Evolutionary conservation across 2,797 vertebrate genomes (phyloP), one percentile per base, ranked within the genome.

Genomic region (Clarias fuscus): DNA sequence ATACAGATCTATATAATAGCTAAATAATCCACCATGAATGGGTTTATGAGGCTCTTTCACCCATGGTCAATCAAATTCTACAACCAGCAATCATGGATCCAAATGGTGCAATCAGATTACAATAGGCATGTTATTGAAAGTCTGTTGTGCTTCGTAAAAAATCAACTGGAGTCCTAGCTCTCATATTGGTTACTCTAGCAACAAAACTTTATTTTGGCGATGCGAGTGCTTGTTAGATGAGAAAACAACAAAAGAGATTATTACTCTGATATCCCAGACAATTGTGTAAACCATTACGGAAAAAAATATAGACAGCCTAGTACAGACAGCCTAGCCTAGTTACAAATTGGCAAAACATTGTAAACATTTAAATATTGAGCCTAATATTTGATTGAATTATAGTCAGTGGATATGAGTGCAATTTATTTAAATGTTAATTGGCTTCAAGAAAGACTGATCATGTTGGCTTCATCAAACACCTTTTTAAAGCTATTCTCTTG

Each of bases 21-120:
- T 85, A 81, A 62, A 84, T 85, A 53, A 86, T 33, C 72, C 56
- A 78, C 80, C 80, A 71, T 83, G 79, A 90, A 84, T 59, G 13
- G 58, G 53, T 84, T 80, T 87, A 85, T 72, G 53, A 85, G 78
- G 84, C 81, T 88, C 83, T 85, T 90, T 43, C 78, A 79, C 56
- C 84, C 40, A 22, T 86, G 84, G 59, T 62, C n/a, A 81, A 73
- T 86, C 82, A 83, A 88, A 89, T 86, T 89, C 79, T 68, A 70
- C 78, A 88, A 48, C 18, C 37, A 86, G 73, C 86, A 64, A 78
- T 59, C 71, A 40, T 48, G 68, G 30, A 71, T 77, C 82, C 79
- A 58, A 83, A 65, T 84, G 67, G 85, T 40, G 72, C 82, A 85
- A 89, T 62, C 30, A 73, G 68, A 84, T 81, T 81, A 68, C 84